These are phyloP conservation scores for Phalloptychus januarius DNA, from an alignment of 2,797 vertebrate genomes.

Conservation along the genomic window DNA sequence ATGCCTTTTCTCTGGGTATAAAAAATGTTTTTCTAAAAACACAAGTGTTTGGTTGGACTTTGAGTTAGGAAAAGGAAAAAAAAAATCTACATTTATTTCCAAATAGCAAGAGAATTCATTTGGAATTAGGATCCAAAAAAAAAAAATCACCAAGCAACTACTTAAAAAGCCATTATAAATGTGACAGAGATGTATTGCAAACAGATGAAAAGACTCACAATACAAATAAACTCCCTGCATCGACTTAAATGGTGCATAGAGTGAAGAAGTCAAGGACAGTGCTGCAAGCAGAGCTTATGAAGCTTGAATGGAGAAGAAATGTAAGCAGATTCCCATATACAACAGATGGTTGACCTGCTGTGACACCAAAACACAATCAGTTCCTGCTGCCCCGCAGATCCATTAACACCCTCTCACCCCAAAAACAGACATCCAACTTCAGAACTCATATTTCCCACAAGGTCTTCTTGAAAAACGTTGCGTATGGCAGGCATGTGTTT, in stretches of 20 bases:
- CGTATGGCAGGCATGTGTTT: no score
- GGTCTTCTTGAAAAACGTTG: background rate
- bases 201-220: background rate
- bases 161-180: background rate
- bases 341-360: background rate
- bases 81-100: background rate
- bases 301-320: background rate
- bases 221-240: background rate
- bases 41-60: background rate
- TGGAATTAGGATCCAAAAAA: background rate
- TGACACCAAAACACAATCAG: background rate
- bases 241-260: background rate
- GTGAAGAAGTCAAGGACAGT: background rate
- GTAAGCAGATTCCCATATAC: background rate
- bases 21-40: background rate
- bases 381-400: no score
- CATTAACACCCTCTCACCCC: no score
- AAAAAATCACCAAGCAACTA: background rate
- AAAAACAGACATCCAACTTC: no score
- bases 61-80: background rate
- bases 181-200: no score
- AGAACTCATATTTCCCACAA: no score
- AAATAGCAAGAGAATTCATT: background rate
- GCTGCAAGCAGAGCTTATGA: background rate
- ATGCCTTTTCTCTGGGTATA: background rate